Evolutionary conservation across 2,888 invertebrate species (phyloP).

Genomic region (Seladonia tumulorum): DNA sequence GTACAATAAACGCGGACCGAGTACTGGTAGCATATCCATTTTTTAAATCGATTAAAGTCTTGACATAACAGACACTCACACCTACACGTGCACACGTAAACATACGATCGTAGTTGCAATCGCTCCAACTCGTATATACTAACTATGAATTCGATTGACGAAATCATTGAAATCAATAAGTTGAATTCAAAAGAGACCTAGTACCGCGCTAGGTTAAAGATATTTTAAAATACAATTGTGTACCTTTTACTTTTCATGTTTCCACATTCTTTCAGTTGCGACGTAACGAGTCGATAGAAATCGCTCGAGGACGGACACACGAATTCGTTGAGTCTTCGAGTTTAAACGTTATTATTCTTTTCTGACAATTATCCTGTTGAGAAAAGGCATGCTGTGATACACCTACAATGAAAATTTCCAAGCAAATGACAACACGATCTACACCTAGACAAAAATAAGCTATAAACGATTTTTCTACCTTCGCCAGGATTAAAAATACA

Average conservation of each 20-base stretch:
- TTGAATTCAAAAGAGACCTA: slow-evolving; percentile 25
- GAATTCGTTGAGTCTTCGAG: slow-evolving; percentile 9
- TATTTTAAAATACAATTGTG: slow-evolving; percentile 22
- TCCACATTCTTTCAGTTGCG: not conserved
- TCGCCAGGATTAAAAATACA: slow-evolving; percentile 50
- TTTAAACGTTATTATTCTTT: slow-evolving; percentile 7
- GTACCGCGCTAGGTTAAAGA: slow-evolving; percentile 11
- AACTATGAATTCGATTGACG: slow-evolving; percentile 35
- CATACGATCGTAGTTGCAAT: slow-evolving; percentile 58
- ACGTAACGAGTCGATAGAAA: slow-evolving; percentile 26
- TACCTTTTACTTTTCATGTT: slow-evolving; percentile 19
- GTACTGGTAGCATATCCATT: slow-evolving; percentile 78
- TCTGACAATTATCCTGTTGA: slow-evolving; percentile 36
- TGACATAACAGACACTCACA: slow-evolving; percentile 11
- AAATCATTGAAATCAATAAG: slow-evolving; percentile 17
- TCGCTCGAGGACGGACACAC: not conserved
- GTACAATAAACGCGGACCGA: slow-evolving; percentile 76
- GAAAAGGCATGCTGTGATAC: slow-evolving; percentile 72
- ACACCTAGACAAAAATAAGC: slow-evolving; percentile 50
- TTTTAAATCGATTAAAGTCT: slow-evolving; percentile 66
- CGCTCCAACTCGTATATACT: slow-evolving; percentile 47
- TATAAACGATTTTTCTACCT: slow-evolving; percentile 65
- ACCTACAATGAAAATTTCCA: slow-evolving; percentile 55
- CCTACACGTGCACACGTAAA: slow-evolving; percentile 44
- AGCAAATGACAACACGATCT: slow-evolving; percentile 47